Percentiles rank a stretch among this genome's conserved stretches.
Evolutionary conservation across 2,888 invertebrate genomes (phyloP).

Genomic region (Polyommatus icarus): DNA sequence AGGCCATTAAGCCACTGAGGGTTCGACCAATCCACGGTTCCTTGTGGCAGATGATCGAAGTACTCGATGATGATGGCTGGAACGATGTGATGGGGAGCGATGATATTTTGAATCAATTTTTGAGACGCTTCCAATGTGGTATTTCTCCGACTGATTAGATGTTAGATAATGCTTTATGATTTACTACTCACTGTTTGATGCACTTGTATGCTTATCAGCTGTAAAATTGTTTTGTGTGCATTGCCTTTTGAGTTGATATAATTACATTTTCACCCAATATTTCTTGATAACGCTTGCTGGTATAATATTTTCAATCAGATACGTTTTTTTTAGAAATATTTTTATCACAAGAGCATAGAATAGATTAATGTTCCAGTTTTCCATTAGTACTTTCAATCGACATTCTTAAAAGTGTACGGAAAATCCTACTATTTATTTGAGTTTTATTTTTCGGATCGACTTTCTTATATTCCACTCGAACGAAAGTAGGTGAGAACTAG

Average conservation of each 20-base stretch:
- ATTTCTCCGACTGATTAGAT: background rate
- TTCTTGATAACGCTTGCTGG: background rate
- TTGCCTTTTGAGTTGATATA: background rate
- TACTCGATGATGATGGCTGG: background rate
- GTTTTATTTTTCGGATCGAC: background rate
- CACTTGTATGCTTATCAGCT: background rate
- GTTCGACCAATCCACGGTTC: background rate
- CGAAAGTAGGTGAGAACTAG: background rate
- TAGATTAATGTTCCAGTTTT: background rate
- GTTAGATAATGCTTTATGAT: background rate
- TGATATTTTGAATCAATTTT: background rate
- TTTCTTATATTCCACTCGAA: background rate
- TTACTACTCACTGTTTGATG: background rate
- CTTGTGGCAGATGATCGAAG: background rate
- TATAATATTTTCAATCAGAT: background rate
- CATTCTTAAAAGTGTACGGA: background rate
- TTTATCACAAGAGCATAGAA: background rate
- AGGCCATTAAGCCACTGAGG: background rate
- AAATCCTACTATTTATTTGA: no score
- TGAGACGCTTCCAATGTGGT: background rate
- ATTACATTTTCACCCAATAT: background rate
- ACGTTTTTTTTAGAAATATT: background rate
- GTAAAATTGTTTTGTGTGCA: background rate
- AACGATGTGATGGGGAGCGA: background rate
- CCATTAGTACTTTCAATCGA: background rate